These are phyloP conservation scores for Hiodon tergisus DNA, from an alignment of 2,113 vertebrate species.

Conservation along the genomic window DNA sequence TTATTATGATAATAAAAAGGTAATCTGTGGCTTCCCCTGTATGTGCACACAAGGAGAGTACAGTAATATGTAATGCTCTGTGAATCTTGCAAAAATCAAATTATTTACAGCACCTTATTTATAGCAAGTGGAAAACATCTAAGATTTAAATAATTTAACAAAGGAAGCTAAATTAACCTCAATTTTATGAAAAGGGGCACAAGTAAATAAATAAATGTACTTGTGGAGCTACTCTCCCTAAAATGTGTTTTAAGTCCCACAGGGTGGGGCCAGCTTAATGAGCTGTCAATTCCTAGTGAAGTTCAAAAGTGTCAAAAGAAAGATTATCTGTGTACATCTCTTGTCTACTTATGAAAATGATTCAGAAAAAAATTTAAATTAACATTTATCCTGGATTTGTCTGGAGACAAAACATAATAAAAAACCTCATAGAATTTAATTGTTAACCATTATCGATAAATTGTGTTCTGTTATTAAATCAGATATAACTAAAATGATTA, in stretches of 20 bases:
- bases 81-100: too few relatives aligned
- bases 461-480: neutral
- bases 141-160: too few relatives aligned
- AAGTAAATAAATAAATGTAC: slow-evolving; percentile 11
- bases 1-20: too few relatives aligned
- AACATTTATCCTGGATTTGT: neutral
- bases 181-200: slow-evolving; percentile 1
- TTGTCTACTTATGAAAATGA: slow-evolving; percentile 18
- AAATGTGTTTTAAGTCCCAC: slow-evolving; percentile 24
- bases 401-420: too few relatives aligned
- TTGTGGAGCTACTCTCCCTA: slow-evolving; percentile 13
- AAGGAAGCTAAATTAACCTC: neutral
- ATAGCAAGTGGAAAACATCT: neutral
- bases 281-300: slow-evolving; percentile 44
- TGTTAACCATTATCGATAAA: neutral
- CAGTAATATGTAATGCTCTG: too few relatives aligned
- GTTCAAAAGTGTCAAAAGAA: slow-evolving; percentile 38
- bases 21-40: too few relatives aligned
- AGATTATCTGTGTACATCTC: neutral
- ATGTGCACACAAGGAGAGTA: too few relatives aligned
- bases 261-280: slow-evolving; percentile 31
- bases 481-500: neutral
- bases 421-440: neutral
- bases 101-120: too few relatives aligned
- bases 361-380: slow-evolving; percentile 6